Base-by-base conservation (phyloP, 2,113 vertebrate genomes). In the Chloropsis hardwickii region DNA sequence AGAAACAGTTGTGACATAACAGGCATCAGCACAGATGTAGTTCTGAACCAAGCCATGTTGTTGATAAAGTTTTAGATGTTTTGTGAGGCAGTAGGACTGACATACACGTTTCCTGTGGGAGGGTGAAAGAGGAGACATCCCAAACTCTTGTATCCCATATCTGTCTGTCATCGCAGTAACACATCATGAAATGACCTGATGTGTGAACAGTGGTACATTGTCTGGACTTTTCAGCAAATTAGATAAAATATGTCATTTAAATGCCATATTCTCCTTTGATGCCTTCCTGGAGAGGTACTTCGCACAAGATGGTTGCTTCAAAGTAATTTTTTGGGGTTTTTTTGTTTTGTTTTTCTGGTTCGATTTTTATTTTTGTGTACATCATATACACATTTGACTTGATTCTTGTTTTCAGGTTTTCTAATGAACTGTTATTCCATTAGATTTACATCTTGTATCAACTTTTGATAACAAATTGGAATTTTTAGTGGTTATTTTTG, bases 211-310 rank as follows among this genome's bases (percentile, higher is more conserved):
- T 24, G n/a, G 14, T 91, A 50, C 10, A 2, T 92, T 85, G 81
- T 77, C 84, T 95, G 73, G 86, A 81, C 25, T 89, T 66, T 90
- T 88, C 70, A 27, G 40, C 88, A 86, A n/a, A 54, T 76, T 79
- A 45, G 80, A 90, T 91, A 90, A 90, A 84, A 39, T 56, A 84
- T 67, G 31, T 61, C 51, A 79, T 74, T 92, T 81, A 86, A 94
- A 81, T 91, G 72, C 29, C 64, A 28, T 66, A 54, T 72, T 73
- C 39, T 91, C 53, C 57, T 81, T 84, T 72, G 66, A 72, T 78
- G 15, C 65, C 12, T 58, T 94, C 40, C 76, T 94, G 44, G 48
- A 67, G n/a, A 64, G 31, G 6, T 65, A 69, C 18, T 94, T 89
- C 51, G 58, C 16, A 14, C 8, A 45, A 57, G 13, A 25, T 45